These are phyloP conservation scores for Lophotis ruficrista DNA, from an alignment of 2,113 vertebrate species.

Conservation along the genomic window DNA sequence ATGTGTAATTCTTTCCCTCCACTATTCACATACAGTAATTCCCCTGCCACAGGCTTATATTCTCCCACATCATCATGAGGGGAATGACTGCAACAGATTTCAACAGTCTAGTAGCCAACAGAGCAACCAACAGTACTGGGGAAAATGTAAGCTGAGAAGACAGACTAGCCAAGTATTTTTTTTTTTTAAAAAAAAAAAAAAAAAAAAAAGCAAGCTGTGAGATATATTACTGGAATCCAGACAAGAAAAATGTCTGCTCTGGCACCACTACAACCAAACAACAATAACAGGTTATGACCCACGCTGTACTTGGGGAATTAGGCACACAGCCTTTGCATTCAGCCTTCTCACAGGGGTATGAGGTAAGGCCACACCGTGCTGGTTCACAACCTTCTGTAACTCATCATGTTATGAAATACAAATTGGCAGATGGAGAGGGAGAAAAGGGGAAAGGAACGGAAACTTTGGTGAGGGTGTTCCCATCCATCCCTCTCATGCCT, in stretches of 20 bases:
- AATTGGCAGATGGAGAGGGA: not conserved
- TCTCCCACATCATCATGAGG: conserved; percentile 6
- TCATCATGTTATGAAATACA: conserved; percentile 50
- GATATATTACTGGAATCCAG: conserved; percentile 42
- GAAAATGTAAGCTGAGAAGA: conserved; percentile 43
- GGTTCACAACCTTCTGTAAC: conserved; percentile 46
- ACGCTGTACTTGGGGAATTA: not conserved
- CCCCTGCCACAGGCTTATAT: not conserved
- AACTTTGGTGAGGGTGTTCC: not conserved
- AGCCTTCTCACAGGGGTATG: conserved; percentile 13
- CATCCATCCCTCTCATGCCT: not conserved
- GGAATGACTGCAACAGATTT: conserved; percentile 42
- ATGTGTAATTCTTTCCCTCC: conserved; percentile 41
- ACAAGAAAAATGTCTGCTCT: conserved; percentile 58
- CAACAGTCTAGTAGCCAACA: not conserved
- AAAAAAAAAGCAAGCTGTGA: not conserved
- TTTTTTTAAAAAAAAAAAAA: not conserved
- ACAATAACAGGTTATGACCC: conserved; percentile 58
- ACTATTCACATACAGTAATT: conserved; percentile 24
- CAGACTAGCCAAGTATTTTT: not conserved
- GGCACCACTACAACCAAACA: conserved; percentile 27
- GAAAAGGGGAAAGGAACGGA: not conserved
- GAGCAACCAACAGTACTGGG: not conserved
- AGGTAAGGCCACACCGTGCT: not conserved
- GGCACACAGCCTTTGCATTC: conserved; percentile 22